Percentiles rank a stretch among this genome's conserved stretches.
phyloP scores from a whole-genome alignment of 2,797 vertebrate genomes.

The Falco concolor region DNA sequence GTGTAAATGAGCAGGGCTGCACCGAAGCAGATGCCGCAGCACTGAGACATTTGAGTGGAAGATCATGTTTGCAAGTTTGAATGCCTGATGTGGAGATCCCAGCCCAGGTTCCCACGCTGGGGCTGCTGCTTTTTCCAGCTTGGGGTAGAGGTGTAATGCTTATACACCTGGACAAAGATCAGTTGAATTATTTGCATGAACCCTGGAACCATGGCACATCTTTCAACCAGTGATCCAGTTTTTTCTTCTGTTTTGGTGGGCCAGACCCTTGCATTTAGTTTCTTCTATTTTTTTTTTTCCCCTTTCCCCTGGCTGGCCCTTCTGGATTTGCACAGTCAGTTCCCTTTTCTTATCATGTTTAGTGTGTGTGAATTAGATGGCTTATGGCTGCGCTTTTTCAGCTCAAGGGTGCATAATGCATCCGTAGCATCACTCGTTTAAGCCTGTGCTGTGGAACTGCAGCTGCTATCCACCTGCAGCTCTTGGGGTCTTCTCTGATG shows the following conservation, averaged over 20 bases:
- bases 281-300: background rate
- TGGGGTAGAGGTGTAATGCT: background rate
- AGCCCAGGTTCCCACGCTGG: background rate
- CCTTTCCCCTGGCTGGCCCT: background rate
- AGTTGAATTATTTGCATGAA: background rate
- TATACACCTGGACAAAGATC: background rate
- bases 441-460: background rate
- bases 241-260: accelerated
- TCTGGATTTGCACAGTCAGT: background rate
- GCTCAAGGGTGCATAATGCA: background rate
- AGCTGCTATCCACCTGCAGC: slow-evolving; percentile 1
- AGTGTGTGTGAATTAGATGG: background rate
- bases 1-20: accelerated
- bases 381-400: background rate
- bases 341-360: background rate
- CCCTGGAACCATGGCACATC: accelerated
- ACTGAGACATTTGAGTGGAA: background rate
- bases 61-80: background rate
- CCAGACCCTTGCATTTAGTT: background rate
- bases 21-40: background rate
- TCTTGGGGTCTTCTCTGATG: background rate
- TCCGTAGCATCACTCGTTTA: background rate
- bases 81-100: background rate
- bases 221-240: background rate
- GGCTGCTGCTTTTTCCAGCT: background rate